Evolutionary conservation across 1,140 invertebrate species (phyloP).

Genomic region (Ptiloglossa arizonensis): DNA sequence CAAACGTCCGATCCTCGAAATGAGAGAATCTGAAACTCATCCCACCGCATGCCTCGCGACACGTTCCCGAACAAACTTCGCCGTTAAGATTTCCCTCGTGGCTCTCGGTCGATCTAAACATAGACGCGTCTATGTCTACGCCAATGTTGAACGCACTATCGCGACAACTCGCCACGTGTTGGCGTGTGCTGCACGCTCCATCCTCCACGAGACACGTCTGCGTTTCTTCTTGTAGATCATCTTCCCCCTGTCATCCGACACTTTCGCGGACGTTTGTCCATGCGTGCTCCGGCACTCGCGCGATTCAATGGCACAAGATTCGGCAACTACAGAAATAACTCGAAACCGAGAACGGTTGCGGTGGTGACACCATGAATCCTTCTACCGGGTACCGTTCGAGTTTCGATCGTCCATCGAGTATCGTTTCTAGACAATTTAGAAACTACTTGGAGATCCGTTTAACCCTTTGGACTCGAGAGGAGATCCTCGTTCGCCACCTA

Average conservation of each 20-base stretch:
- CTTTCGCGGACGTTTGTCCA: not conserved
- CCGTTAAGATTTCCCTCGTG: not conserved
- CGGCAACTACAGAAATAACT: no score
- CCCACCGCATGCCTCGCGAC: not conserved
- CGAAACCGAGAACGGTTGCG: no score
- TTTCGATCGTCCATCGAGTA: no score
- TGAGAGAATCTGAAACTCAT: no score
- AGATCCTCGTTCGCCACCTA: no score
- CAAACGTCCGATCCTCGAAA: not conserved
- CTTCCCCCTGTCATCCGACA: not conserved
- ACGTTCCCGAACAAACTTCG: not conserved
- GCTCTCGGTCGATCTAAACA: constrained; percentile 15
- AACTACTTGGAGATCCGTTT: no score
- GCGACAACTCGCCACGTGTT: constrained; percentile 51
- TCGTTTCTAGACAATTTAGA: no score
- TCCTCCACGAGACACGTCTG: not conserved
- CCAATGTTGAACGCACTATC: constrained; percentile 6
- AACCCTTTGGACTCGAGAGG: no score
- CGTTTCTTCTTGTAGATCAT: constrained; percentile 55
- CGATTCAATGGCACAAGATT: no score
- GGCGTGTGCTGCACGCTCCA: not conserved
- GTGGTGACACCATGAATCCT: no score
- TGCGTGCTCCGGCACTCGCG: not conserved
- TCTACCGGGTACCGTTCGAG: no score
- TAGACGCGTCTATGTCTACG: constrained; percentile 6